Conservation (phyloP, 1,140 invertebrate species). For the Gryon sp. region DNA sequence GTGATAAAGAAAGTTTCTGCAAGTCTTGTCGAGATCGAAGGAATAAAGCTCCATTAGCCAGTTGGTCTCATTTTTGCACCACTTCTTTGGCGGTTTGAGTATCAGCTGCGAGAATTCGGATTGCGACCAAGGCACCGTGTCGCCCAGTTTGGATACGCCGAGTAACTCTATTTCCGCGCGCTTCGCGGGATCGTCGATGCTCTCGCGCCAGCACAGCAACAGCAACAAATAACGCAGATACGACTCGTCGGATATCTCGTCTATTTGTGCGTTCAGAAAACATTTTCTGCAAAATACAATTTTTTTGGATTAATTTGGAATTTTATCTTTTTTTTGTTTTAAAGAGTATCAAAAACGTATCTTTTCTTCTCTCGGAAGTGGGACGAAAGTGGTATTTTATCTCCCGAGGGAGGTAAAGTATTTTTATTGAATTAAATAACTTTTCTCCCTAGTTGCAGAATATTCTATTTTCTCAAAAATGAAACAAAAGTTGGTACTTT, state of each 20-base stretch:
- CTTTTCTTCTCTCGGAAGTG: no score
- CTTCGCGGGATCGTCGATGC: conserved; percentile 63
- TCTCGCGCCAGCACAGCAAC: conserved; percentile 71
- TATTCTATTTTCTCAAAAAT: no score
- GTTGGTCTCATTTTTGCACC: conserved; percentile 61
- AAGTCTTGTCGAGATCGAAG: conserved; percentile 63
- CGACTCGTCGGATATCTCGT: conserved; percentile 59
- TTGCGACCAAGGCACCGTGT: conserved; percentile 58
- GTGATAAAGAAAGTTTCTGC: conserved; percentile 65
- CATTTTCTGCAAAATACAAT: conserved; percentile 67
- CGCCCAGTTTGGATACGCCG: conserved; percentile 67
- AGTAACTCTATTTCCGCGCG: conserved; percentile 66
- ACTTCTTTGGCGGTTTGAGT: conserved; percentile 54
- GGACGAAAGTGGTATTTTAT: no score
- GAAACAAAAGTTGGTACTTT: no score
- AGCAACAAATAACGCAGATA: conserved; percentile 72
- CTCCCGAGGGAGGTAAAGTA: no score
- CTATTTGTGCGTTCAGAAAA: conserved; percentile 55
- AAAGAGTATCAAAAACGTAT: neutral
- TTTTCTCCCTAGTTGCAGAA: no score
- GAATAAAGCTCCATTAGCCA: conserved; percentile 68
- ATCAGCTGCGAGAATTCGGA: conserved; percentile 66
- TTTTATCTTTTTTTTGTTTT: neutral
- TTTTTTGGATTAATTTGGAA: neutral
- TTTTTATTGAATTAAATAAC: no score